Conservation (phyloP, 1,140 invertebrate genomes). For the Aphaenogaster ashmeadi region DNA sequence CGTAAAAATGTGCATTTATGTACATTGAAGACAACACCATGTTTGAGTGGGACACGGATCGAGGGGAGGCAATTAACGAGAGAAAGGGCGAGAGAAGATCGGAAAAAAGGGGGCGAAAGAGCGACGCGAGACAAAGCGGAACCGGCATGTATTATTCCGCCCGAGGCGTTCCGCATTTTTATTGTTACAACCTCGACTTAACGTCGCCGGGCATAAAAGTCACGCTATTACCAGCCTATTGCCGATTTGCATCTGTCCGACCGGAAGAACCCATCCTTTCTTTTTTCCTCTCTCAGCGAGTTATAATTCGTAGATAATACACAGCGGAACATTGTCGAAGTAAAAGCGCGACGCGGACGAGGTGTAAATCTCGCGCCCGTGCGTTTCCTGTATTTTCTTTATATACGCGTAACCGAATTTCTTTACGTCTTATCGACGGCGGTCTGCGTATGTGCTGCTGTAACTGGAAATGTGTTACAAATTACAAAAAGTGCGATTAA, state of each 20-base stretch:
- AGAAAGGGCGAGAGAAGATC: not conserved
- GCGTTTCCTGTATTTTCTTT: conserved; percentile 8
- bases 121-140: conserved; percentile 43
- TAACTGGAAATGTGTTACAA: not conserved
- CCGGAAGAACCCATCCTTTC: conserved; percentile 42
- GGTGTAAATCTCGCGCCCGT: not conserved
- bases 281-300: not conserved
- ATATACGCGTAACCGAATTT: conserved; percentile 1
- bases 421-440: not conserved
- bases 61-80: conserved; percentile 32
- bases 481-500: not conserved
- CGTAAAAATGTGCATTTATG: conserved; percentile 61
- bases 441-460: not conserved
- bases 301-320: conserved; percentile 42
- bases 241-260: conserved; percentile 57
- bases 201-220: conserved; percentile 53
- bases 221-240: conserved; percentile 45
- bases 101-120: not conserved
- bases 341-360: not conserved
- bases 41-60: not conserved
- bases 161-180: conserved; percentile 58
- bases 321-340: not conserved
- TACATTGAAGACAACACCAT: conserved; percentile 30
- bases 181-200: conserved; percentile 58
- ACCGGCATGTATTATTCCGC: conserved; percentile 51